phyloP scores from a whole-genome alignment of 1,140 invertebrate species.

The Agrilus planipennis region DNA sequence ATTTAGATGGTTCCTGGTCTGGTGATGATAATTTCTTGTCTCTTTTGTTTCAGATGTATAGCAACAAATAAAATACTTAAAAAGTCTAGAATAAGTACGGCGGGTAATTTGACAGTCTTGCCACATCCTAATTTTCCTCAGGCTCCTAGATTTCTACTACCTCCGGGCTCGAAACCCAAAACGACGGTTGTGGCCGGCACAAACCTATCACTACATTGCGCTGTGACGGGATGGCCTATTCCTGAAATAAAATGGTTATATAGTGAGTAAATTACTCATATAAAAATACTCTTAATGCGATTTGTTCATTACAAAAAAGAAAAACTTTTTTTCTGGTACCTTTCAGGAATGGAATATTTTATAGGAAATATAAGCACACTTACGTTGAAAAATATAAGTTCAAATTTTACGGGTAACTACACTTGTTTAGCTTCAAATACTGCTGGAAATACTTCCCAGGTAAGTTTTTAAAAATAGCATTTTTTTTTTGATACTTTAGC shows the following conservation, averaged over 20 bases:
- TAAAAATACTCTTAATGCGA: background rate
- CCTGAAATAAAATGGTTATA: slow-evolving; percentile 27
- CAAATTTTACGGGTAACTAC: slow-evolving; percentile 50
- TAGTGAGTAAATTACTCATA: slow-evolving; percentile 16
- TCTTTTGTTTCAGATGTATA: slow-evolving; percentile 28
- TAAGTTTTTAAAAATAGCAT: slow-evolving; percentile 3
- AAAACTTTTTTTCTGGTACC: background rate
- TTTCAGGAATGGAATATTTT: slow-evolving; percentile 17
- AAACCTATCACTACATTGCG: slow-evolving; percentile 21
- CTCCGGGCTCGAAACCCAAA: slow-evolving; percentile 17
- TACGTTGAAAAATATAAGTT: slow-evolving; percentile 15
- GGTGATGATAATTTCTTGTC: no score
- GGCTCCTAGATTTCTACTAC: slow-evolving; percentile 20
- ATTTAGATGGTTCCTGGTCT: no score
- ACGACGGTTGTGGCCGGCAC: slow-evolving; percentile 19
- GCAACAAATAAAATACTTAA: slow-evolving; percentile 26
- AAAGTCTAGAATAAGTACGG: slow-evolving; percentile 21
- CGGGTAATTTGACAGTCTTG: slow-evolving; percentile 16
- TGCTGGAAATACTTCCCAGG: slow-evolving; percentile 38
- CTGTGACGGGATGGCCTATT: slow-evolving; percentile 23
- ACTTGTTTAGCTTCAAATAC: slow-evolving; percentile 68
- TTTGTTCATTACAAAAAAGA: background rate
- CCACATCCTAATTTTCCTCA: slow-evolving; percentile 6
- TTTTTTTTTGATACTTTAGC: no score
- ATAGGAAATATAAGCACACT: slow-evolving; percentile 21